Evolutionary conservation across 2,888 invertebrate species (phyloP).

Genomic region (Andrena trimmerana): DNA sequence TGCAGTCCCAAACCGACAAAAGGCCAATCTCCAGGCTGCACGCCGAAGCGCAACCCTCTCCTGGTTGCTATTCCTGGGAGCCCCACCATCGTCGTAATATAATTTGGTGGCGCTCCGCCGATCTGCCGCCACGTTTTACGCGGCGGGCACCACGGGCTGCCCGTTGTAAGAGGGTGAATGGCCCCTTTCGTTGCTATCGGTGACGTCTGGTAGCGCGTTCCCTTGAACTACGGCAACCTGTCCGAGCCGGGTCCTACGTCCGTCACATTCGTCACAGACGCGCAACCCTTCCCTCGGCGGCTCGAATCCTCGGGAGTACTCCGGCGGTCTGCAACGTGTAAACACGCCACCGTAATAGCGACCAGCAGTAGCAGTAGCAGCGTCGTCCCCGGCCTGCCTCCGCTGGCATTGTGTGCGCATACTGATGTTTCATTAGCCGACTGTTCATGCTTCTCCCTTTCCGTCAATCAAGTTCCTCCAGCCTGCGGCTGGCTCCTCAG

Average conservation of each 20-base stretch:
- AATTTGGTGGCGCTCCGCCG: constrained; percentile 46
- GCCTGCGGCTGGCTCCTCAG: constrained; percentile 76
- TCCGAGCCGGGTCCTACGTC: constrained; percentile 47
- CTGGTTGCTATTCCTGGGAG: constrained; percentile 26
- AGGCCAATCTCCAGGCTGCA: constrained; percentile 54
- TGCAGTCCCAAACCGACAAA: constrained; percentile 63
- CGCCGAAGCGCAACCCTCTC: constrained; percentile 24
- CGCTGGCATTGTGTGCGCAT: constrained; percentile 78
- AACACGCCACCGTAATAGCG: constrained; percentile 77
- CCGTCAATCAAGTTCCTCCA: constrained; percentile 82
- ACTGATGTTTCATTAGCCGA: constrained; percentile 84
- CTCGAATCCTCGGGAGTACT: constrained; percentile 20
- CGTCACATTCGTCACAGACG: constrained; percentile 68
- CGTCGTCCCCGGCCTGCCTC: constrained; percentile 39
- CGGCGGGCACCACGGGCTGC: background rate
- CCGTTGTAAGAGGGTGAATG: background rate
- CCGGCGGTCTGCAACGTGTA: constrained; percentile 66
- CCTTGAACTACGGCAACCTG: constrained; percentile 58
- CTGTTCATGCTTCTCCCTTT: constrained; percentile 79
- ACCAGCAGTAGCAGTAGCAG: constrained; percentile 54
- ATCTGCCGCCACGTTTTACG: constrained; percentile 33
- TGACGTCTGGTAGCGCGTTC: constrained; percentile 6
- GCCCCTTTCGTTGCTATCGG: constrained; percentile 42
- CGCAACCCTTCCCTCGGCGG: constrained; percentile 39
- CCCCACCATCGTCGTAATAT: constrained; percentile 45